These are phyloP conservation scores for Kobus ellipsiprymnus DNA, from an alignment of 2,113 vertebrate genomes.

Conservation along the genomic window DNA sequence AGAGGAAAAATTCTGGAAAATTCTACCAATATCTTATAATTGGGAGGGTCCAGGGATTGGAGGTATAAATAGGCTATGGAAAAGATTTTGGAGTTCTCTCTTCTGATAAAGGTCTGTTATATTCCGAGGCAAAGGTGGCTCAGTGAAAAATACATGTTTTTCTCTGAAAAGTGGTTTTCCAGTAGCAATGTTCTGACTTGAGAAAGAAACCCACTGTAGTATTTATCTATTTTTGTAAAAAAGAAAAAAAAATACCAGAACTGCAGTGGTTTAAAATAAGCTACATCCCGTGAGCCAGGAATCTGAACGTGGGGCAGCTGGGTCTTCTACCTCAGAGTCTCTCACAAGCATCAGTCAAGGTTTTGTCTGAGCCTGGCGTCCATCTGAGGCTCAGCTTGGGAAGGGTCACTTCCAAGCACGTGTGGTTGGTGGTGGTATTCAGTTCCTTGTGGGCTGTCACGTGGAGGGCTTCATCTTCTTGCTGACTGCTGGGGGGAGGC, in stretches of 20 bases:
- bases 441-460: neutral
- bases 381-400: neutral
- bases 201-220: neutral
- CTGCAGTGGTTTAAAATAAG: neutral
- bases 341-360: neutral
- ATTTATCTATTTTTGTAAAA: slow-evolving; percentile 20
- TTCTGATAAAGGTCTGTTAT: neutral
- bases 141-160: neutral
- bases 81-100: neutral
- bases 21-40: neutral
- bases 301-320: neutral
- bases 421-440: neutral
- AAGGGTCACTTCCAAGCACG: neutral
- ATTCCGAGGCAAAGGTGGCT: neutral
- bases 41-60: neutral
- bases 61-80: neutral
- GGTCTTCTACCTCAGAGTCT: neutral
- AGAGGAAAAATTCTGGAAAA: neutral
- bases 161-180: neutral
- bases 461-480: neutral
- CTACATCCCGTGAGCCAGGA: neutral
- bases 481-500: neutral
- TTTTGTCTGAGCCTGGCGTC: neutral
- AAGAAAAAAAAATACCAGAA: neutral
- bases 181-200: neutral